phyloP scores from a whole-genome alignment of 2,888 invertebrate genomes.

The Leucoma salicis region DNA sequence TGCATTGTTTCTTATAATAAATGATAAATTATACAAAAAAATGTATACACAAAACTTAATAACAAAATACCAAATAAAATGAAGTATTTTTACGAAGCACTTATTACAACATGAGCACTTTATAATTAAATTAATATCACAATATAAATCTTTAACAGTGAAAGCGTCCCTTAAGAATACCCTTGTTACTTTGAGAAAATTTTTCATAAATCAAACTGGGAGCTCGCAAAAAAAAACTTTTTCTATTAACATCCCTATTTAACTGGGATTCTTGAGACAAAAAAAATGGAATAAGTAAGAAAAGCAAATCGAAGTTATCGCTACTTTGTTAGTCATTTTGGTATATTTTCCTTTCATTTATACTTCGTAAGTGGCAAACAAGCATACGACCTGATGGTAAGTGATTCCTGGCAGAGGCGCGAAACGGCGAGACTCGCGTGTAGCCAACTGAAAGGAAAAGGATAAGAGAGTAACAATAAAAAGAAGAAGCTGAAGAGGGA shows the following conservation, averaged over 20 bases:
- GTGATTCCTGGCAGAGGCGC: no score
- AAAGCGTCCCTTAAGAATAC: slow-evolving; percentile 24
- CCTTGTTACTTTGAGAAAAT: slow-evolving; percentile 27
- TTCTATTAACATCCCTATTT: slow-evolving; percentile 39
- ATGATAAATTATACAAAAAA: neutral
- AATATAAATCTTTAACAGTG: slow-evolving; percentile 34
- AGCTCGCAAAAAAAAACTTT: slow-evolving; percentile 30
- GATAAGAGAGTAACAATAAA: no score
- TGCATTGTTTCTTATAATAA: no score
- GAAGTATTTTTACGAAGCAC: neutral
- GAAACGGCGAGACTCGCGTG: no score
- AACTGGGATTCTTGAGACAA: slow-evolving; percentile 14
- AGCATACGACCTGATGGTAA: no score
- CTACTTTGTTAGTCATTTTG: slow-evolving; percentile 3
- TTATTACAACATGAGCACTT: neutral
- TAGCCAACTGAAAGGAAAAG: no score
- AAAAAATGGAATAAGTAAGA: slow-evolving; percentile 8
- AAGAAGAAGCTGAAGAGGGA: no score
- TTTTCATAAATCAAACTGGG: slow-evolving; percentile 41
- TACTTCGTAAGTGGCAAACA: no score
- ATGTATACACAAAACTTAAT: neutral
- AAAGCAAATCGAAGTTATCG: slow-evolving; percentile 16
- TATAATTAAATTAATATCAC: slow-evolving; percentile 1
- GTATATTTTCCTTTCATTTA: no score
- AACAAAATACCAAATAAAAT: neutral